Evolutionary conservation across 92 coral and sea anemone species (phyloP).

Genomic region (Paragorgia papillata): DNA sequence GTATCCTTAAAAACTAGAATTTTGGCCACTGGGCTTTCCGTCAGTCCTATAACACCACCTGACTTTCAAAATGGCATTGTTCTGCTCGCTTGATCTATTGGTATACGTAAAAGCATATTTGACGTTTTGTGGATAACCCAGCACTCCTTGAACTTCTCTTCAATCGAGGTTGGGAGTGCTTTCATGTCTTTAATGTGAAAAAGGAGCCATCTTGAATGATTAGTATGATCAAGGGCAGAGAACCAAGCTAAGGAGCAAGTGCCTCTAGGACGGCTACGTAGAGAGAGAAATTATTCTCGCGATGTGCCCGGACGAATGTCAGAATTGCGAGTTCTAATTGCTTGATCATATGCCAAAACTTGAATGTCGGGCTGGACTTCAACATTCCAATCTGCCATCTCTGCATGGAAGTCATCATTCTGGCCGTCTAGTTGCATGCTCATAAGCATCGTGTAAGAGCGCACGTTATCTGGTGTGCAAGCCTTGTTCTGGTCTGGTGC

Average conservation of each 20-base stretch:
- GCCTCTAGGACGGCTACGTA: constrained; percentile 27
- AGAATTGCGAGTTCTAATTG: constrained; percentile 13
- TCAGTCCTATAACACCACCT: too few species aligned
- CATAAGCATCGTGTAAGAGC: neutral
- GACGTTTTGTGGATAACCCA: too few species aligned
- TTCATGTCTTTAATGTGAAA: neutral
- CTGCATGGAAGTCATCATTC: neutral
- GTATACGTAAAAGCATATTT: too few species aligned
- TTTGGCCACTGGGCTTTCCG: too few species aligned
- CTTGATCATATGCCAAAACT: constrained; percentile 27
- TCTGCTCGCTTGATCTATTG: too few species aligned
- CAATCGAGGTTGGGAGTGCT: neutral
- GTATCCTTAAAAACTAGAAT: too few species aligned
- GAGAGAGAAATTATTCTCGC: constrained; percentile 34
- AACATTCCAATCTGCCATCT: neutral
- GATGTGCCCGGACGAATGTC: constrained; percentile 19
- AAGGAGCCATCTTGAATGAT: too few species aligned
- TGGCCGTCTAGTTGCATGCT: neutral
- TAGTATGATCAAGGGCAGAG: neutral
- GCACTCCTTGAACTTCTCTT: neutral
- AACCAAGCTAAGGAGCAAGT: constrained; percentile 27
- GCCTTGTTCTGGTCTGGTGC: neutral
- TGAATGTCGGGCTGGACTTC: constrained; percentile 2
- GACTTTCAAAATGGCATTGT: too few species aligned
- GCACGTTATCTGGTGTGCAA: neutral